Evolutionary conservation across 2,888 invertebrate species (phyloP), one percentile per base, ranked within the genome.

Genomic region (Globia sparganii): DNA sequence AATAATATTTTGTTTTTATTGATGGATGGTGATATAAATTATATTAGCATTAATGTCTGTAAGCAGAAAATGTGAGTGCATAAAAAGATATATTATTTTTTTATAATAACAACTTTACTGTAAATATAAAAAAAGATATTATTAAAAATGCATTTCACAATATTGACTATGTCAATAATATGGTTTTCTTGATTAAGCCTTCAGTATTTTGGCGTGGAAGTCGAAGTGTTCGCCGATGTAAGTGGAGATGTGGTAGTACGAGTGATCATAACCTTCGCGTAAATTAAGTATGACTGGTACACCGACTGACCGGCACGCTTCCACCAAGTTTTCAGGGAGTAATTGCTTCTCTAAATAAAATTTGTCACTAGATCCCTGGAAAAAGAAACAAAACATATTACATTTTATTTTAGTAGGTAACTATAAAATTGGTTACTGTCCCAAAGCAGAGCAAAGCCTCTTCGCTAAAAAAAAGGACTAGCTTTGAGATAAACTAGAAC

Each of bases 191-290:
- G 83, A 58, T 91, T 94, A 96, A 56, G 94, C 95, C 86, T 97
- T 97, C 31, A 99, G 97, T 92, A 97, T 97, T 91, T 98, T 98
- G 5, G 98, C 97, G 94, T 99, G 99, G 94, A 99, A 99, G 77
- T 97, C 97, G 80, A 99, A 97, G 92, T 99, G 99, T 92, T 99
- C 99, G 62, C 97, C 98, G 72, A 99, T 98, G 94, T 99, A 99
- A 0, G 99, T 97, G 0, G 99, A 97, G 85, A 99, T 98, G 92
- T 99, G 99, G 92, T 97, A 99, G 92, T 99, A 99, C 67, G 99
- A 98, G 95, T 99, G 99, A 93, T 99, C 99, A 92, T 99, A 99
- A 28, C 98, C 99, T 85, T 98, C 98, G 18, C 98, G 97, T 91
- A 97, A 96, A 86, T 98, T 97, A 28, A 98, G 96, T 72, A 98